These are phyloP conservation scores for Cheilosia scutellata DNA, from an alignment of 2,888 invertebrate species.

Conservation along the genomic window DNA sequence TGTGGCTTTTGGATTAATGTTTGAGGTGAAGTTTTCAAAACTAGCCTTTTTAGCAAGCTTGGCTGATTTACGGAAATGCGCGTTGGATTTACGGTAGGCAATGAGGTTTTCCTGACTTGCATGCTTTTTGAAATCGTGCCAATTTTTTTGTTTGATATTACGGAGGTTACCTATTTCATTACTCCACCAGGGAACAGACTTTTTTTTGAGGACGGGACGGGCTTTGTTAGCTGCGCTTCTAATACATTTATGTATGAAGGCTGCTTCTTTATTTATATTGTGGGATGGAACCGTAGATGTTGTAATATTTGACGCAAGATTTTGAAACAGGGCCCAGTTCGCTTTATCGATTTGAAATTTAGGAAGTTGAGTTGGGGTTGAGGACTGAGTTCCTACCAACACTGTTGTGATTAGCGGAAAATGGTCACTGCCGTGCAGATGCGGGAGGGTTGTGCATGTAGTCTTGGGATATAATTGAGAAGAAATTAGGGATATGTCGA, in stretches of 20 bases:
- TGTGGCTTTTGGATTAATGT: neutral
- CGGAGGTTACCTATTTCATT: neutral
- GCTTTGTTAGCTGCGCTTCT: neutral
- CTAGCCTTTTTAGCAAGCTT: neutral
- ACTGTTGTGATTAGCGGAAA: slow-evolving; percentile 10
- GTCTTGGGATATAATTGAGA: slow-evolving; percentile 22
- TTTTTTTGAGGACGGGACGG: neutral
- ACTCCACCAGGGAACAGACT: slow-evolving; percentile 1
- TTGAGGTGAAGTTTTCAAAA: slow-evolving; percentile 12
- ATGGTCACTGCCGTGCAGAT: slow-evolving; percentile 46
- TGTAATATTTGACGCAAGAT: neutral
- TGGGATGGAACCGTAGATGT: neutral
- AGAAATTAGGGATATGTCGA: slow-evolving; percentile 56
- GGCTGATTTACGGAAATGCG: neutral
- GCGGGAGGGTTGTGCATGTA: slow-evolving; percentile 41
- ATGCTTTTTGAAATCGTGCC: slow-evolving; percentile 12
- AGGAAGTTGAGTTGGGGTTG: too few relatives aligned
- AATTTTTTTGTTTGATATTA: neutral
- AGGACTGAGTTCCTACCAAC: neutral
- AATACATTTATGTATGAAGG: slow-evolving; percentile 12
- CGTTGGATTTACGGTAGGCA: slow-evolving; percentile 4
- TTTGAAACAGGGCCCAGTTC: neutral
- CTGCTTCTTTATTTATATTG: slow-evolving; percentile 21
- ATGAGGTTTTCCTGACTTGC: slow-evolving; percentile 1
- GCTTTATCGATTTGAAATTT: too few relatives aligned